Evolutionary conservation across 1,140 invertebrate species (phyloP).

Genomic region (Microplitis demolitor): DNA sequence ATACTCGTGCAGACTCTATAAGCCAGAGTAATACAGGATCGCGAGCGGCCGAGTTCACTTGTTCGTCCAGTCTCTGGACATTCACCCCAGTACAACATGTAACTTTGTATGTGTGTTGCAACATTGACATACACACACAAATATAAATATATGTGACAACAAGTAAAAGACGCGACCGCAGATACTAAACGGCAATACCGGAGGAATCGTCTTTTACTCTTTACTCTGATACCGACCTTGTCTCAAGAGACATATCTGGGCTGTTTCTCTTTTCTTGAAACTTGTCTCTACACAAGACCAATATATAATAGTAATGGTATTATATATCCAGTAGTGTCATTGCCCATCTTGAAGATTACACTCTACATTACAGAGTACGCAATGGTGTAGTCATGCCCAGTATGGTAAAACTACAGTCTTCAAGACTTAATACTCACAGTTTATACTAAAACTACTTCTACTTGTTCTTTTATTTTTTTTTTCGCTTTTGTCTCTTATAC

Average conservation of each 20-base stretch:
- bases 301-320: no score
- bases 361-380: conserved; percentile 8
- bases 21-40: background rate
- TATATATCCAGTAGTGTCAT: no score
- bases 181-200: conserved; percentile 19
- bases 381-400: background rate
- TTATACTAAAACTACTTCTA: background rate
- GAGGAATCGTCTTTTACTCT: conserved; percentile 30
- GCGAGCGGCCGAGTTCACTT: conserved; percentile 48
- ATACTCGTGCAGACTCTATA: background rate
- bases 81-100: conserved; percentile 44
- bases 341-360: no score
- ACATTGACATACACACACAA: background rate
- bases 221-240: conserved; percentile 18
- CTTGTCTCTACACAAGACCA: conserved; percentile 19
- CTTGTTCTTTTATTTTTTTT: background rate
- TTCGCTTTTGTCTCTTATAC: background rate
- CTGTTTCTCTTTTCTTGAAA: conserved; percentile 36
- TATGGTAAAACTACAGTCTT: conserved; percentile 13
- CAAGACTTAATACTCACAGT: background rate
- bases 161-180: background rate
- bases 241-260: conserved; percentile 55
- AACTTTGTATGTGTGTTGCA: background rate
- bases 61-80: conserved; percentile 53
- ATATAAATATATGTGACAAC: background rate